These are phyloP conservation scores for Cabera pusaria DNA, from an alignment of 2,888 invertebrate genomes.

Conservation along the genomic window DNA sequence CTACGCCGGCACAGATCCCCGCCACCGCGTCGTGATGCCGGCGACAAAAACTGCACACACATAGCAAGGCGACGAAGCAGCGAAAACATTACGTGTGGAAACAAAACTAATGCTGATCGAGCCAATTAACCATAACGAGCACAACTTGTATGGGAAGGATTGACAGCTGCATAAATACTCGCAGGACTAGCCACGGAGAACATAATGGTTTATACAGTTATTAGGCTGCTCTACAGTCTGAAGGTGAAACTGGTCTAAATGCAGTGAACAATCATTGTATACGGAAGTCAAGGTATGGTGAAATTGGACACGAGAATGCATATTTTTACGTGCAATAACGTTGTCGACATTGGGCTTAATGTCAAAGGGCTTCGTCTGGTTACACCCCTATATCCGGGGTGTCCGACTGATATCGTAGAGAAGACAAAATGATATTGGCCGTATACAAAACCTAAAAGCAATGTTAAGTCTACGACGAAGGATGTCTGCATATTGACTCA, in stretches of 20 bases:
- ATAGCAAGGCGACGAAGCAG: slow-evolving; percentile 16
- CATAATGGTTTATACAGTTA: background rate
- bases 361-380: slow-evolving; percentile 19
- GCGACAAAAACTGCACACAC: slow-evolving; percentile 36
- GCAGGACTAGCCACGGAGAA: slow-evolving; percentile 8
- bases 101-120: slow-evolving; percentile 37
- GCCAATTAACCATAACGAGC: slow-evolving; percentile 38
- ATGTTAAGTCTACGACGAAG: slow-evolving; percentile 1
- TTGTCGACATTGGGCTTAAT: slow-evolving; percentile 22
- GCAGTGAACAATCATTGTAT: slow-evolving; percentile 10
- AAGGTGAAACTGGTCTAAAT: slow-evolving; percentile 18
- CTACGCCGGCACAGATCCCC: slow-evolving; percentile 44
- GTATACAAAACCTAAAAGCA: no score
- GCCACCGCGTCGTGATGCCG: slow-evolving; percentile 39
- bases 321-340: slow-evolving; percentile 22
- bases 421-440: no score
- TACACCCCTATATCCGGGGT: slow-evolving; percentile 10
- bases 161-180: slow-evolving; percentile 18
- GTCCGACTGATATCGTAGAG: background rate
- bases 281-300: slow-evolving; percentile 19
- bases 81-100: slow-evolving; percentile 33
- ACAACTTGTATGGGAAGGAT: slow-evolving; percentile 15
- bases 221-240: no score
- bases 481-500: slow-evolving; percentile 8
- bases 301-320: slow-evolving; percentile 29